Evolutionary conservation across 2,888 invertebrate species (phyloP).

Genomic region (Ceratothoa steindachneri): DNA sequence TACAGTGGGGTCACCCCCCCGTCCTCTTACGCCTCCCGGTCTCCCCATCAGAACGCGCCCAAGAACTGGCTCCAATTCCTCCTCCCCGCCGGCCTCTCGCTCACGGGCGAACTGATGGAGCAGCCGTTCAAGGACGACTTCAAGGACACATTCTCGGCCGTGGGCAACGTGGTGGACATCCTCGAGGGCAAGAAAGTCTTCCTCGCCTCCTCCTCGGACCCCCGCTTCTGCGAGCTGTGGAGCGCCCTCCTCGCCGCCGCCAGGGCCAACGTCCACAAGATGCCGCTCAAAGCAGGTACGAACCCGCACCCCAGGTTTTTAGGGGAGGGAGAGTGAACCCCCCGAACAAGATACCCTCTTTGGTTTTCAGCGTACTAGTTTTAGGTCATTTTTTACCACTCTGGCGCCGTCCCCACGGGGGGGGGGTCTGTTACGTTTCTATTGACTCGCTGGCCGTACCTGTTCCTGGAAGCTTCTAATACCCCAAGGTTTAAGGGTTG

Average conservation of each 20-base stretch:
- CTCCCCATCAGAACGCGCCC: not conserved
- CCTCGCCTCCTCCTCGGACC: conserved; percentile 31
- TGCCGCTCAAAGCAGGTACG: conserved; percentile 20
- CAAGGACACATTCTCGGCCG: not conserved
- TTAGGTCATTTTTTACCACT: too few relatives aligned
- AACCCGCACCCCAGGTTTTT: too few relatives aligned
- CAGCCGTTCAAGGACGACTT: conserved; percentile 20
- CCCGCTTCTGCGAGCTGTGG: conserved; percentile 28
- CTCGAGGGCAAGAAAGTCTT: conserved; percentile 33
- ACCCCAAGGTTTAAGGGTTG: too few relatives aligned
- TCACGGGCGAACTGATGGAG: conserved; percentile 23
- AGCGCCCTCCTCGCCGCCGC: conserved; percentile 18
- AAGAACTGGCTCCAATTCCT: conserved; percentile 4
- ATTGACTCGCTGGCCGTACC: too few relatives aligned
- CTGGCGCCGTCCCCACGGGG: too few relatives aligned
- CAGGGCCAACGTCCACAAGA: conserved; percentile 31
- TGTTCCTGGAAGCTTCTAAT: too few relatives aligned
- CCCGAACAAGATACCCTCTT: too few relatives aligned
- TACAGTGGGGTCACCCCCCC: too few relatives aligned
- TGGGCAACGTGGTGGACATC: not conserved
- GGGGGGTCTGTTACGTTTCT: too few relatives aligned
- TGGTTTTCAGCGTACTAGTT: too few relatives aligned
- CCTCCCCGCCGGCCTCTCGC: conserved; percentile 9
- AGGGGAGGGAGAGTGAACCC: too few relatives aligned
- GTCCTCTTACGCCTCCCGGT: too few relatives aligned